Evolutionary conservation across 2,113 vertebrate genomes (phyloP).

Genomic region (Cricetomys ansorgei): DNA sequence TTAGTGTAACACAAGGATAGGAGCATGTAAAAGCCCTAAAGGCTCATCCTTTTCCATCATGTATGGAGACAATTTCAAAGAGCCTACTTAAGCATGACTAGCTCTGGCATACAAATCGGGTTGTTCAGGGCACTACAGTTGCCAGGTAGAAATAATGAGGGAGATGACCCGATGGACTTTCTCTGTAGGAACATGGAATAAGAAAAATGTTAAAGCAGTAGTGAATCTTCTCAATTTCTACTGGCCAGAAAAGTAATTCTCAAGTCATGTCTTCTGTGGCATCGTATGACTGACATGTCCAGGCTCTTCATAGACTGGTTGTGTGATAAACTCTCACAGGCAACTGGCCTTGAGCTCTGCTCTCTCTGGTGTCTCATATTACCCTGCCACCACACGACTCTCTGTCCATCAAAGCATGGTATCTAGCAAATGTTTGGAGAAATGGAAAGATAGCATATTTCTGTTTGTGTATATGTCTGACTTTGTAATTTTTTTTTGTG

Average conservation of each 20-base stretch:
- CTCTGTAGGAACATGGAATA: background rate
- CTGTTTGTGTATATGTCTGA: background rate
- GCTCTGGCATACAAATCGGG: background rate
- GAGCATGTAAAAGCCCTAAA: background rate
- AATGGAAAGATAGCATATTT: conserved; percentile 34
- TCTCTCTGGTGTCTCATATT: background rate
- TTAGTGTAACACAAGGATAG: background rate
- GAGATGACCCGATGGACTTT: background rate
- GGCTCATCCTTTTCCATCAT: background rate
- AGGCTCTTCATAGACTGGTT: fast-evolving
- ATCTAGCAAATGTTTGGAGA: background rate
- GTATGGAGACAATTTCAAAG: background rate
- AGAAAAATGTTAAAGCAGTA: background rate
- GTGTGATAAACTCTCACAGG: conserved; percentile 32
- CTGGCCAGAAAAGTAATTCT: background rate
- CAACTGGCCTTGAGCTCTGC: background rate
- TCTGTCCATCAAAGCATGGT: background rate
- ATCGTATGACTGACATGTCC: background rate
- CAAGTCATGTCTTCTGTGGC: background rate
- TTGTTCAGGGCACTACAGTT: background rate
- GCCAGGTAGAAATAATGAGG: background rate
- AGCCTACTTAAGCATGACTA: background rate
- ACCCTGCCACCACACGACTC: conserved; percentile 10
- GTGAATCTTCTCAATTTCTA: conserved; percentile 14
- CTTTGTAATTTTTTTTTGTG: background rate